Evolutionary conservation across 30 jellyfish, hydroid and myxozoan genomes (phyloP), one percentile per base, ranked within the genome.

Genomic region (Chironex yamaguchii): DNA sequence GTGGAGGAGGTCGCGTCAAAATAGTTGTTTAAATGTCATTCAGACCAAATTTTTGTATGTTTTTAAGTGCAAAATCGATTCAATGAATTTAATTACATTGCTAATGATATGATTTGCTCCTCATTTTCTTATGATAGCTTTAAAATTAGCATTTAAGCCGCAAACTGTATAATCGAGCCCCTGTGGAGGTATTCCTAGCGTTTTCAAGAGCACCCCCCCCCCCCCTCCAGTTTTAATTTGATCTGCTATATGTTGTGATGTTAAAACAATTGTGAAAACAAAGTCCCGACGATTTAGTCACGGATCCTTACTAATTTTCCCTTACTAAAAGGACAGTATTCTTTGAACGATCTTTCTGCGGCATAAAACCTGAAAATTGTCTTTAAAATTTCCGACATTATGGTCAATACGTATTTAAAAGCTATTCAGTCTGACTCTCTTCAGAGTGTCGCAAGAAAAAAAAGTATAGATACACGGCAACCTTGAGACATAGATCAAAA

Each of bases 101-200:
- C 9, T 1, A 2, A 36, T 4, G 33, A 73, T 72, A 2, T 27
- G 65, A 36, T 42, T 36, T 73, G 75, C 58, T 23, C 25, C 1
- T 2, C 34, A 49, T 73, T 48, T 49, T 73, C 62, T 71, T 4
- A 0, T 73, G 52, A 49, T 36, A 4, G 52, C 62, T n/a, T 27
- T 74, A 73, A 73, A 73, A 2, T 73, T 30, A 1, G 76, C 86
- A 73, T 0, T 73, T 36, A 35, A 25, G 4, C 11, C 36, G 63
- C 74, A 72, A 73, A 34, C 86, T 63, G 13, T 0, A 24, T 73
- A 73, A 49, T 14, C 13, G 86, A 49, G 86, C 86, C 85, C 58
- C 75, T 73, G 76, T 58, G 86, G 86, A 73, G 86, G 76, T 49
- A 58, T 73, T 73, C 86, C 86, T 73, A 74, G 86, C 75, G 52